Base-by-base conservation (phyloP, 2,888 invertebrate species). In the Patella depressa region DNA sequence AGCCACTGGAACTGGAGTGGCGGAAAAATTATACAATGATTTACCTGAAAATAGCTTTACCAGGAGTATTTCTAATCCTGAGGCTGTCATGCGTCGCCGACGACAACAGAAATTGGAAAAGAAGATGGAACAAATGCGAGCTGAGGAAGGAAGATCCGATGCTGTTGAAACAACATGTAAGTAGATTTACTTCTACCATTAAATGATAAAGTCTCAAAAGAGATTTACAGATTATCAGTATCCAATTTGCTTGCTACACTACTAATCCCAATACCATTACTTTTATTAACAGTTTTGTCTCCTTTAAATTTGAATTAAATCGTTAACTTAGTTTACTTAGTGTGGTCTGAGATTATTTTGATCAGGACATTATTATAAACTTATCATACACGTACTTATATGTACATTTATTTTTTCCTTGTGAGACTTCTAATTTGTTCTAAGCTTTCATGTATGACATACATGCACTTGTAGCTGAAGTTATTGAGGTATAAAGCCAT, bases 31-130 rank as follows among this genome's bases (percentile, higher is more conserved):
- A 73, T 92, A 92, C 84, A 95, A 88, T 65, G 98, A 98, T 93
- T 93, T 99, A 86, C 99, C 99, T 53, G 98, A 99, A 93, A 98
- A 98, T 75, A 98, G 89, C 79, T 99, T 99, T 93, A 99, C 99
- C 73, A 94, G 99, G 88, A 98, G 98, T 88, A 99, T 99, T 91
- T 99, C 98, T 82, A 99, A 99, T 93, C 99, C 99, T 3, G 99
- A 99, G 93, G 98, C 98, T 80, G 99, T 99, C 86, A 99, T 99
- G 99, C 94, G 98, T 82, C 94, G 98, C 74, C 94, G 98, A 76
- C 93, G 99, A 45, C 98, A 99, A 90, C 98, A 98, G 92, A 98
- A 98, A 91, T 94, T 99, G 76, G 99, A 99, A 92, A 95, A 96
- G 90, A 98, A 98, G 92, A 93, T 99, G 88, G 97, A 98, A 90